These are phyloP conservation scores for Chaetodon trifasciatus DNA, from an alignment of 2,797 vertebrate genomes.

Conservation along the genomic window DNA sequence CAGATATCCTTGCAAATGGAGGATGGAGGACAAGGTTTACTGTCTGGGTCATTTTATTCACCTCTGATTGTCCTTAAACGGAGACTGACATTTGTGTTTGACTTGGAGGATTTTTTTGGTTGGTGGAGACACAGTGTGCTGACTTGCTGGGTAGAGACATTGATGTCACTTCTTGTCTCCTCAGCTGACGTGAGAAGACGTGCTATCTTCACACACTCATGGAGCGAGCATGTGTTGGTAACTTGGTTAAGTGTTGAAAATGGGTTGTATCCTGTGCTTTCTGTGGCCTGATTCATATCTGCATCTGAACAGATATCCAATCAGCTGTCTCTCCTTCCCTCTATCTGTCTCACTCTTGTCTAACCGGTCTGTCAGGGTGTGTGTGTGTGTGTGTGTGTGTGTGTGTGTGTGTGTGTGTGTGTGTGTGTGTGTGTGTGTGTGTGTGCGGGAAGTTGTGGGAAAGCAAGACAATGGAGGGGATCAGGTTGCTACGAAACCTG, in stretches of 20 bases:
- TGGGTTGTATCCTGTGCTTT: background rate
- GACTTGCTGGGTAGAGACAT: background rate
- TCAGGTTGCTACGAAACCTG: constrained; percentile 77
- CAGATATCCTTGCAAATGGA: constrained; percentile 5
- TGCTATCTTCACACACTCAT: background rate
- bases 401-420: constrained; percentile 24
- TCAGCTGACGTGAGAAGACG: background rate
- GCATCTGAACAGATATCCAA: constrained; percentile 15
- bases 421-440: too few relatives aligned
- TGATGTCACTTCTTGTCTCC: background rate
- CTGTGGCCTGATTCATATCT: background rate
- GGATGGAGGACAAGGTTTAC: background rate
- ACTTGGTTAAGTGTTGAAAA: constrained; percentile 1
- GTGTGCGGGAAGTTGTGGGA: constrained; percentile 9
- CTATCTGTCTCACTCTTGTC: constrained; percentile 29
- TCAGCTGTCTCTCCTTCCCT: constrained; percentile 4
- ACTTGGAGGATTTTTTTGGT: too few relatives aligned
- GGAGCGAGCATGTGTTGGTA: background rate
- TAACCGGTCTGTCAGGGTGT: constrained; percentile 70
- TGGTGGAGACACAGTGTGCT: too few relatives aligned
- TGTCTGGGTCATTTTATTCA: too few relatives aligned
- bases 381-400: constrained; percentile 12
- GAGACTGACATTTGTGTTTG: too few relatives aligned
- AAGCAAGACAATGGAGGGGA: constrained; percentile 57
- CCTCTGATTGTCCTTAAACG: too few relatives aligned